Evolutionary conservation across 2,797 vertebrate genomes (phyloP), one percentile per base, ranked within the genome.

Genomic region (Micrastur ruficollis): DNA sequence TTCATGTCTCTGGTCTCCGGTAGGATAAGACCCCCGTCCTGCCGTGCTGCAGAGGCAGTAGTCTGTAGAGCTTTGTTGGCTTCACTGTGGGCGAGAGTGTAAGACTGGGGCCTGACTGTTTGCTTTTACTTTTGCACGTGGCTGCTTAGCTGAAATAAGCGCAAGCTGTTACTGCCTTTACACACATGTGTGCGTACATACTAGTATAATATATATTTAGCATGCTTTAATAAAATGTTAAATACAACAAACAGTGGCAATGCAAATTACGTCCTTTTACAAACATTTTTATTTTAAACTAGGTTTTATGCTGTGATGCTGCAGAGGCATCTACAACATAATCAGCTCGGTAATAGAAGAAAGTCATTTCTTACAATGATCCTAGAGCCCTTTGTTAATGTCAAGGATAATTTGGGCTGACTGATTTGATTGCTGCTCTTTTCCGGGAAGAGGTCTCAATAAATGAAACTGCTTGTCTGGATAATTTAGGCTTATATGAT

Each of bases 381-480:
- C 92, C 87, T 90, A 55, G 75, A 94, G 83, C 90, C 93, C 85
- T 97, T 98, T 97, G 92, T 97, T 97, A 97, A 97, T 97, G 95
- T 97, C 65, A 84, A 95, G 92, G 87, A 95, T 97, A 96, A 98
- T 96, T 91, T 97, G 95, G 95, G 89, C 90, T 90, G 97, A 96
- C 92, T 97, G 96, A 97, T 97, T 97, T 97, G 94, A 96, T 97
- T 97, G 93, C 90, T 97, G 59, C 75, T 90, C 91, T 93, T 90
- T 96, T 97, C 81, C 56, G 70, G 53, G 52, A 95, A 97, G 96
- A 97, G 93, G 81, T 92, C 93, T 97, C 71, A 63, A 74, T 90
- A 97, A 95, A 86, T 97, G 94, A 94, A 96, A 95, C 88, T 90
- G 81, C 93, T 97, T 96, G 94, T 90, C 85, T 97, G 90, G 95